Conservation (phyloP, 2,113 vertebrate species). For the Nanorana parkeri region DNA sequence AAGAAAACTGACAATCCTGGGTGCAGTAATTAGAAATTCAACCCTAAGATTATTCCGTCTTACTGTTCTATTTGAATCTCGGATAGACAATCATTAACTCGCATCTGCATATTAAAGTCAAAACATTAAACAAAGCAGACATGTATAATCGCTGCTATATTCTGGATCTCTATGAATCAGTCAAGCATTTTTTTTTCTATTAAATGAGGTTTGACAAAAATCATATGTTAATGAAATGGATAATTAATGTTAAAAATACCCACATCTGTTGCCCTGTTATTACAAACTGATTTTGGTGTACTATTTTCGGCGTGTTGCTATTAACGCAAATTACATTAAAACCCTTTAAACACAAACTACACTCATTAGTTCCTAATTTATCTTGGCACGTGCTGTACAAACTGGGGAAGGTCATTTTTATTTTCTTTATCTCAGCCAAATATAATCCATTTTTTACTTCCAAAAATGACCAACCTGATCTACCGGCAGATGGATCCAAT, state of each 20-base stretch:
- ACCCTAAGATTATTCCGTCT: not conserved
- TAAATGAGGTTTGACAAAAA: conserved; percentile 80
- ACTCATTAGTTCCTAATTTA: conserved; percentile 77
- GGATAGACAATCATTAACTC: conserved; percentile 49
- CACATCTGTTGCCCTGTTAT: conserved; percentile 82
- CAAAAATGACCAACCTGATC: conserved; percentile 58
- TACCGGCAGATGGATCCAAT: conserved; percentile 61
- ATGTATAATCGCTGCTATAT: conserved; percentile 60
- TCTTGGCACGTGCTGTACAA: conserved; percentile 64
- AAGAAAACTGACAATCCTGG: not conserved
- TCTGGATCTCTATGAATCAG: conserved; percentile 71
- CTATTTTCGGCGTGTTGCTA: conserved; percentile 77
- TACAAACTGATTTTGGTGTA: conserved; percentile 74
- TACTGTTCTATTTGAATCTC: conserved; percentile 8
- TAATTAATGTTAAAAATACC: conserved; percentile 85
- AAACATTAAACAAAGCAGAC: conserved; percentile 68
- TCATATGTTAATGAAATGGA: conserved; percentile 83
- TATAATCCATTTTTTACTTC: conserved; percentile 63
- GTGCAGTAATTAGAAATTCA: conserved; percentile 18
- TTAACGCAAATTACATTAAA: conserved; percentile 83
- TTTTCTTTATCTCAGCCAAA: conserved; percentile 60
- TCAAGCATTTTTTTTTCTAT: conserved; percentile 68
- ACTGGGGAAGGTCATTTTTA: conserved; percentile 61
- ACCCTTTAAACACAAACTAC: conserved; percentile 78
- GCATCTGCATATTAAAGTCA: conserved; percentile 63